Conservation (phyloP, 2,888 invertebrate genomes). For the Mycalesis mineus region DNA sequence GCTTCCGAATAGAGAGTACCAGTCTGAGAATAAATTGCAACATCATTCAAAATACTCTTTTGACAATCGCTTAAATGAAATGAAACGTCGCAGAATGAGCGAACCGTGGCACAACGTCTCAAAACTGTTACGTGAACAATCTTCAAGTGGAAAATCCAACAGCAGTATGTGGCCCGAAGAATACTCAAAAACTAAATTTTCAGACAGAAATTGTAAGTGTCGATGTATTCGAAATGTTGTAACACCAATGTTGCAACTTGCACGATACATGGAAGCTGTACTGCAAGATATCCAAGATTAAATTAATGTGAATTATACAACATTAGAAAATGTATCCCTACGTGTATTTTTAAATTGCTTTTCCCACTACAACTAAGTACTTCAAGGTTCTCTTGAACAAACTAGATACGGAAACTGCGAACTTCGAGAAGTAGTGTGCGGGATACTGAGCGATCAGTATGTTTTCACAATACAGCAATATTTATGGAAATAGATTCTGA, state of each 20-base stretch:
- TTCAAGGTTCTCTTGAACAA: too few relatives aligned
- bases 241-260: conserved; percentile 56
- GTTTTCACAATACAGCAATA: too few relatives aligned
- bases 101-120: conserved; percentile 41
- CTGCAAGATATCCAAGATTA: conserved; percentile 48
- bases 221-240: conserved; percentile 37
- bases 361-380: too few relatives aligned
- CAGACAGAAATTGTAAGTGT: conserved; percentile 32
- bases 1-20: conserved; percentile 30
- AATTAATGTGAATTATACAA: not conserved
- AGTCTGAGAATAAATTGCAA: conserved; percentile 39
- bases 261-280: conserved; percentile 51
- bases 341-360: too few relatives aligned
- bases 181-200: conserved; percentile 12
- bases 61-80: conserved; percentile 28
- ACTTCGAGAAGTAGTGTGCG: too few relatives aligned
- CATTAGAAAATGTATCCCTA: too few relatives aligned
- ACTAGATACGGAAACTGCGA: too few relatives aligned
- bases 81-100: conserved; percentile 32
- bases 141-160: conserved; percentile 28
- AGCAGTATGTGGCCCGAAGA: conserved; percentile 39
- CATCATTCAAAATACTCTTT: conserved; percentile 31
- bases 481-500: too few relatives aligned
- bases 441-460: too few relatives aligned
- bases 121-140: conserved; percentile 26